phyloP scores from a whole-genome alignment of 2,113 vertebrate genomes.

The Pseudorhombus dupliciocellatus region DNA sequence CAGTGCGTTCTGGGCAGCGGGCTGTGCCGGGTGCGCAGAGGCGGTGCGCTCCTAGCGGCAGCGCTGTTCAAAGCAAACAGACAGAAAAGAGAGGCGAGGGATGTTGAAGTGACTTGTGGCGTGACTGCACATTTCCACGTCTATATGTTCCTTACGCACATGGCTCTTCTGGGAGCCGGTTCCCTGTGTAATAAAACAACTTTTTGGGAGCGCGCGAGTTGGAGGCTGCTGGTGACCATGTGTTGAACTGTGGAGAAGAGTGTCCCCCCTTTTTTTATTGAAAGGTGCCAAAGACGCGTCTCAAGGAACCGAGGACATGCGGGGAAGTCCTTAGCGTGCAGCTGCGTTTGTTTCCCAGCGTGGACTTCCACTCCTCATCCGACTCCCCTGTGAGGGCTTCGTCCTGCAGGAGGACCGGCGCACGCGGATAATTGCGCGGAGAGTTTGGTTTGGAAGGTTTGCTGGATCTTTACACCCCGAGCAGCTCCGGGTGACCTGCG shows the following conservation, averaged over 20 bases:
- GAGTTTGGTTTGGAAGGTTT: conserved; percentile 69
- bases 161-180: conserved; percentile 48
- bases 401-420: conserved; percentile 5
- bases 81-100: conserved; percentile 45
- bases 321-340: conserved; percentile 21
- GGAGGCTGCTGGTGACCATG: conserved; percentile 31
- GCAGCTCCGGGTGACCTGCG: conserved; percentile 52
- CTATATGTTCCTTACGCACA: conserved; percentile 49
- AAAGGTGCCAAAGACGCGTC: conserved; percentile 64
- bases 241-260: conserved; percentile 46
- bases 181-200: conserved; percentile 41
- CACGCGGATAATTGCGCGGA: conserved; percentile 34
- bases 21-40: conserved; percentile 74
- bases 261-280: conserved; percentile 51
- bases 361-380: conserved; percentile 26
- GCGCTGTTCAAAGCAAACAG: conserved; percentile 50
- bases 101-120: conserved; percentile 69
- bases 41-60: conserved; percentile 75
- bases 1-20: neutral
- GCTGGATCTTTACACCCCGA: conserved; percentile 63
- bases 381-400: conserved; percentile 9
- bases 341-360: neutral
- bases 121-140: conserved; percentile 58
- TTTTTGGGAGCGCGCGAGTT: conserved; percentile 53
- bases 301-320: conserved; percentile 55